These are phyloP conservation scores for Parazoanthus atlanticus DNA, from an alignment of 92 coral and sea anemone genomes.

Conservation along the genomic window DNA sequence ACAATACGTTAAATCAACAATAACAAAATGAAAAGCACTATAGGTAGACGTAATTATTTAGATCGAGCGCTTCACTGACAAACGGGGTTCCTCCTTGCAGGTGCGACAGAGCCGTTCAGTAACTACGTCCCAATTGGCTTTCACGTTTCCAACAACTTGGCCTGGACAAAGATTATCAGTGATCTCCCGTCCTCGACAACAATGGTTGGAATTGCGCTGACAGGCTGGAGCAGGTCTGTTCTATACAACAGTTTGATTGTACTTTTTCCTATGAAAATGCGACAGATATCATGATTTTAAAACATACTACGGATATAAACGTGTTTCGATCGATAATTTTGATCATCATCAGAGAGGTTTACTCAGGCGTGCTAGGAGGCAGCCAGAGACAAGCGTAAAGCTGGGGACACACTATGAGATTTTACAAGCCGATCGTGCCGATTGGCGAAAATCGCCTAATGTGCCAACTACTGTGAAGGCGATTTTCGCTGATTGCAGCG, in stretches of 20 bases:
- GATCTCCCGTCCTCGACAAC: slow-evolving; percentile 66
- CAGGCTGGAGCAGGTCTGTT: slow-evolving; percentile 95
- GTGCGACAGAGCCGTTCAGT: slow-evolving; percentile 74
- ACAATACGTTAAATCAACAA: too few species aligned
- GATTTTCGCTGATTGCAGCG: too few species aligned
- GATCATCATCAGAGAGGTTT: too few species aligned
- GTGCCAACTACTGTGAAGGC: not conserved
- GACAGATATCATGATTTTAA: too few species aligned
- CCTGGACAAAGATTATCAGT: slow-evolving; percentile 81
- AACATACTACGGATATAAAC: too few species aligned
- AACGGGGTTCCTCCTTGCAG: slow-evolving; percentile 37
- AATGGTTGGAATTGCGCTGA: slow-evolving; percentile 85
- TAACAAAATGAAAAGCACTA: too few species aligned
- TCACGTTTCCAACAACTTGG: slow-evolving; percentile 85
- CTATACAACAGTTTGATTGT: too few species aligned
- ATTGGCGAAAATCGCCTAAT: not conserved
- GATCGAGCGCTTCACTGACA: too few species aligned
- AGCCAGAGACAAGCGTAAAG: not conserved
- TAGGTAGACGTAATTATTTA: too few species aligned
- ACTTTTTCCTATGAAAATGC: too few species aligned
- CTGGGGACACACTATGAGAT: not conserved
- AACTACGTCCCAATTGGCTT: slow-evolving; percentile 35
- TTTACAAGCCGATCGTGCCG: not conserved
- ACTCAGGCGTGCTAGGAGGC: too few species aligned
- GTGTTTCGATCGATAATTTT: too few species aligned